Base-by-base conservation (phyloP, 2,888 invertebrate species). In the Andrena bucephala region DNA sequence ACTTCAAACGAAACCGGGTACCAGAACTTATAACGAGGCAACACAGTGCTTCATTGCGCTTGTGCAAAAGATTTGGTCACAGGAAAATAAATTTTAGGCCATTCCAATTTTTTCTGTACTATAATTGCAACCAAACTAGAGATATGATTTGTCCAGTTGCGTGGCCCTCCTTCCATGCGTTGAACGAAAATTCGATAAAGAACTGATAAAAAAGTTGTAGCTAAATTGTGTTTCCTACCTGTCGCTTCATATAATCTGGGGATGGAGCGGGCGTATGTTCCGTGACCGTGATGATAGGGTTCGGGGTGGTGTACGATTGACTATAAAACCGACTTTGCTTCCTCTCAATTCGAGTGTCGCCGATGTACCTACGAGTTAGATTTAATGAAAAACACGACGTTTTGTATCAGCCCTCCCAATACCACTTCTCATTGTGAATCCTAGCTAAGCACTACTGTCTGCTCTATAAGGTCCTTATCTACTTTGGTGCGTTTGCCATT, bases 281-380 rank as follows among this genome's bases (percentile, higher is more conserved):
- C 0, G 99, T 99, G 8, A 99, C 98, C 0, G 99, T 99, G 78
- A 99, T 99, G 72, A 99, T 99, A 0, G 99, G 99, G 94, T 98
- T 98, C 73, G 97, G 96, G 81, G 97, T 96, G 85, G 97, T 96
- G 89, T 94, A 93, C 16, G 93, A 92, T 85, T 96, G 96, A 66
- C 95, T 95, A 87, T 95, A 94, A 67, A 95, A 93, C 82, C 94
- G 95, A 48, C 95, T 94, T 1, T 95, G 94, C 67, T 96, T 95
- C 85, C 95, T 95, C 89, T 97, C 97, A 79, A 96, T 95, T 87
- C 96, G 95, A 48, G 95, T 94, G 90, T 97, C 97, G 5, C 97
- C 97, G 87, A 97, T 95, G 90, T 96, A 97, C 94, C 97, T 97
- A 94, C 65, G 80, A 83, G 63, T 81, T 68, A 81, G 7, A 24